Base-by-base conservation (phyloP, 2,888 invertebrate species). In the Noctua fimbriata region DNA sequence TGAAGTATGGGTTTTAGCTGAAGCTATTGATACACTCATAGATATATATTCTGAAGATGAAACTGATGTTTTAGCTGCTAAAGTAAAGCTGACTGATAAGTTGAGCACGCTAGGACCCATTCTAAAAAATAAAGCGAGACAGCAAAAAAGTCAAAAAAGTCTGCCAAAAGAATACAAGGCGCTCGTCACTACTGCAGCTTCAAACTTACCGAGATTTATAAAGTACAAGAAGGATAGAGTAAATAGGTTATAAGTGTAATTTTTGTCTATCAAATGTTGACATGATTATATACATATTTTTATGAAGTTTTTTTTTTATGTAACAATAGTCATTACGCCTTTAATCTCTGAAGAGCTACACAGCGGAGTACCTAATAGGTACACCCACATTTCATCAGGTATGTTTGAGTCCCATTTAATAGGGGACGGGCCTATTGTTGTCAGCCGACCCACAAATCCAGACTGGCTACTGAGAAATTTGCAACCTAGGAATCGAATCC, bases 21-120 rank as follows among this genome's bases (percentile, higher is more conserved):
- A 98, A 95, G 97, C 98, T 7, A 92, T 98, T 63, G 98, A 98
- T 91, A 97, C 98, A 0, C 91, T 98, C 47, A 98, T 98, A 94
- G 98, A 98, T 91, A 97, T 98, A 87, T 98, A 98, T 93, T 97
- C 98, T 0, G 98, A 98, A 91, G 98, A 98, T 91, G 98, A 98
- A 90, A 97, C 98, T 78, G 98, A 98, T 92, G 91, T 91, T 36
- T 94, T 98, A 79, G 97, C 98, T 1, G 95, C 95, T 81, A 97
- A 98, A 91, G 96, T 98, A 28, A 97, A 97, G 85, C 95, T 98
- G 73, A 96, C 97, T 4, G 97, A 97, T n/a, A 98, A 97, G 90
- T 93, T 98, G 28, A 94, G 96, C 58, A 91, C 94, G 24, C 89
- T 98, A 44, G 95, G 97, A 55, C 98, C 98, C 49, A 93, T 96